These are phyloP conservation scores for Pollicipes pollicipes DNA, from an alignment of 1,140 invertebrate genomes.

Conservation along the genomic window DNA sequence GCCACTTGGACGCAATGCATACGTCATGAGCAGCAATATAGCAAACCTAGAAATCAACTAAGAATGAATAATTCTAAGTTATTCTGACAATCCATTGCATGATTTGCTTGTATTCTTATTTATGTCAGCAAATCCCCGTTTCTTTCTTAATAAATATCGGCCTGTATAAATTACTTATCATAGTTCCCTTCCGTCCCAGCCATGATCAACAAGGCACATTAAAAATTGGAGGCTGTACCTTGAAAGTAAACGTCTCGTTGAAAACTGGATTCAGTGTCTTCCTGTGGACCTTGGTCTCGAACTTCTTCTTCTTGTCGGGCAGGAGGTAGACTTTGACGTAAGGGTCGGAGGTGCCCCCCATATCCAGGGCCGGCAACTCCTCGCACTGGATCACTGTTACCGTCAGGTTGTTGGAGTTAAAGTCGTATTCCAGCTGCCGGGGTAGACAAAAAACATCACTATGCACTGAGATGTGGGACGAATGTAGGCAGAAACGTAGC, in stretches of 20 bases:
- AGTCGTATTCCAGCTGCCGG: slow-evolving; percentile 98
- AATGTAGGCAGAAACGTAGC: too few species aligned
- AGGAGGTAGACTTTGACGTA: slow-evolving; percentile 98
- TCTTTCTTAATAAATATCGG: slow-evolving; percentile 2
- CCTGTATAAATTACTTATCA: not conserved
- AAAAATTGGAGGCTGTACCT: too few species aligned
- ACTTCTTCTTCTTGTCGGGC: slow-evolving; percentile 99
- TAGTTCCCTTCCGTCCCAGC: not conserved
- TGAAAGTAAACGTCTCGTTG: slow-evolving; percentile 98
- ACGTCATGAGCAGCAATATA: too few species aligned
- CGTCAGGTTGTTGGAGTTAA: slow-evolving; percentile 93
- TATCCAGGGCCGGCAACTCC: slow-evolving; percentile 92
- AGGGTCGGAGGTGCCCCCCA: slow-evolving; percentile 97
- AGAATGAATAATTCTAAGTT: too few species aligned
- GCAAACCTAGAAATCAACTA: too few species aligned
- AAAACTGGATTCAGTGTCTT: slow-evolving; percentile 97
- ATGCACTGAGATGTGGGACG: too few species aligned
- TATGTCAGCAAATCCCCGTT: too few species aligned
- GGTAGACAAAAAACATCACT: too few species aligned
- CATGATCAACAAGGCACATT: not conserved
- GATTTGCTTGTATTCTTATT: too few species aligned
- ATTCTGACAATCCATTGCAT: too few species aligned
- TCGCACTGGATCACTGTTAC: slow-evolving; percentile 97
- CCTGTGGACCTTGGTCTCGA: slow-evolving; percentile 98
- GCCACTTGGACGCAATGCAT: too few species aligned